Evolutionary conservation across 2,113 vertebrate species (phyloP).

Genomic region (Spea multiplicata): DNA sequence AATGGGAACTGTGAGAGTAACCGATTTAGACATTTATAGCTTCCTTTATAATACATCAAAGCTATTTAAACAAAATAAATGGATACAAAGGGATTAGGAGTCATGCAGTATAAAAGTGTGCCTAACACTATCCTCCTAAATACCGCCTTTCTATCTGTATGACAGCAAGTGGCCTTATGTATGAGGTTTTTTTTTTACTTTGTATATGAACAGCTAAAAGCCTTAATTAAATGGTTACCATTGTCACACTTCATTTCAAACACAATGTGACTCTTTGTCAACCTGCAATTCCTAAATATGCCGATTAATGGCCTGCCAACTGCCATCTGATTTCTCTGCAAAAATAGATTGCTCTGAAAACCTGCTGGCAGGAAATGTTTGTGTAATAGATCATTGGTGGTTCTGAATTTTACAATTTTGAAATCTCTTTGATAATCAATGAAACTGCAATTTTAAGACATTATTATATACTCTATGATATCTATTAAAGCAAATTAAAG

Average conservation of each 20-base stretch:
- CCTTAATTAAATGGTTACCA: background rate
- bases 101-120: no score
- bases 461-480: no score
- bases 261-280: conserved; percentile 11
- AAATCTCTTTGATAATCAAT: conserved; percentile 15
- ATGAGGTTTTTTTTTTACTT: background rate
- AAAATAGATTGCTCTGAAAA: conserved; percentile 21
- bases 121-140: background rate
- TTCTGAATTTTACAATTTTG: conserved; percentile 12
- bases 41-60: no score
- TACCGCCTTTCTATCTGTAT: background rate
- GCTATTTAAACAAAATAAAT: no score
- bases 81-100: no score
- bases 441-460: background rate
- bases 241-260: background rate
- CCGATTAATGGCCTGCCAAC: conserved; percentile 29
- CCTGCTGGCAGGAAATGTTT: conserved; percentile 11
- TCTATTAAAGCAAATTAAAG: no score
- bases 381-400: background rate
- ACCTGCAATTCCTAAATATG: background rate
- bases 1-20: no score
- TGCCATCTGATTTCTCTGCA: background rate
- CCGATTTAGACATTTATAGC: no score
- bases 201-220: background rate
- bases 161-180: background rate